Base-by-base conservation (phyloP, 2,888 invertebrate species). In the Dioctria rufipes region DNA sequence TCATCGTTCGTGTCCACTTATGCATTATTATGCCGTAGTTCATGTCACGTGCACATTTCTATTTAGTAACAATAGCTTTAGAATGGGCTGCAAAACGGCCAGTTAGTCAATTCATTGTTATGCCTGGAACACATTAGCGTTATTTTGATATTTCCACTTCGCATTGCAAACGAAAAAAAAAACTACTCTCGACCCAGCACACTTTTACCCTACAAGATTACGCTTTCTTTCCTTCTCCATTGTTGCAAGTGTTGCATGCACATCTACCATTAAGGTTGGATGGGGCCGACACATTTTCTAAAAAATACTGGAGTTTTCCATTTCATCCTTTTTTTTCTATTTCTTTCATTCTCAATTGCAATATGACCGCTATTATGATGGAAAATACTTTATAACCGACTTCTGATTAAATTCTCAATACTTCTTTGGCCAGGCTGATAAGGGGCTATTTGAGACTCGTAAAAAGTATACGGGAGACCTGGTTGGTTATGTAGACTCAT, bases 101-200 rank as follows among this genome's bases (percentile, higher is more conserved):
- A 75, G 75, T 75, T 75, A 75, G 75, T 75, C 75, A 75, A 58
- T 75, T 43, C 71, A 51, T 75, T 75, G 75, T 75, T 75, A 37
- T 75, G 75, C 43, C 40, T 46, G 13, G 49, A 75, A 61, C 25
- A 58, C 75, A 75, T 75, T 75, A 75, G 25, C 75, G 75, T 25
- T 61, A 61, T 58, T 75, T 73, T 73, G n/a, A 42, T 54, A 73
- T 40, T 54, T 25, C 51, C 61, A 58, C 54, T 73, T 51, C 54
- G 11, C 58, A 40, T 37, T 5, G 49, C 37, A 37, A 37, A 4
- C 8, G 25, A 46, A 42, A 54, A 51, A 65, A 73, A 51, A 54
- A 51, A 71, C 5, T 37, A 73, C 54, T 40, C 25, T 25, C 25
- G 25, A 25, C n/a, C 42, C 42, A 9, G 42, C 39, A 5, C 37